phyloP scores from a whole-genome alignment of 1,140 invertebrate species.

The Ylistrum balloti region DNA sequence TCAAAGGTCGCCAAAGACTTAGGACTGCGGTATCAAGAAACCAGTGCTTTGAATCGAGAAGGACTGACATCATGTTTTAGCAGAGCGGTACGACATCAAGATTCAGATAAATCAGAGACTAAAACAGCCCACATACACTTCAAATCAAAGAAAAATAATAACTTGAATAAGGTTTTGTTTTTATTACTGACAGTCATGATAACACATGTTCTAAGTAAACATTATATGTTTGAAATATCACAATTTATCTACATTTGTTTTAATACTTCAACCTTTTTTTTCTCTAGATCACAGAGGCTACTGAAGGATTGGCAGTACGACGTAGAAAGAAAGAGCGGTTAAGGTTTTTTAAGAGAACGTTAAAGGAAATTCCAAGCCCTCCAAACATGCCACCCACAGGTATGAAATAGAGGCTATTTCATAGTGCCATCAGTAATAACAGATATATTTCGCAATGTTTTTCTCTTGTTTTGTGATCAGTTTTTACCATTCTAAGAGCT shows the following conservation, averaged over 20 bases:
- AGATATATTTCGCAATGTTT: no score
- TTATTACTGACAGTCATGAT: no score
- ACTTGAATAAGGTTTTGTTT: neutral
- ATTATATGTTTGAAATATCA: no score
- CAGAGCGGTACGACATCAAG: slow-evolving; percentile 70
- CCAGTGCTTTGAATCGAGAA: slow-evolving; percentile 86
- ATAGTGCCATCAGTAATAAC: no score
- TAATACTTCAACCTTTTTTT: neutral
- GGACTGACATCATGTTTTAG: slow-evolving; percentile 79
- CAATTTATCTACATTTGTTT: no score
- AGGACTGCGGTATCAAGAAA: slow-evolving; percentile 69
- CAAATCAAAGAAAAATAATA: neutral
- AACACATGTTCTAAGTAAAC: no score
- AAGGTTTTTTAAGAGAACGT: neutral
- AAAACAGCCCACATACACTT: no score
- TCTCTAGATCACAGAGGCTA: neutral
- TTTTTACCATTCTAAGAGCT: neutral
- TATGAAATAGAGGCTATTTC: slow-evolving; percentile 74
- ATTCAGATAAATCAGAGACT: neutral
- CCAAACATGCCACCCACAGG: slow-evolving; percentile 76
- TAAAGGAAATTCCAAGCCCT: slow-evolving; percentile 62
- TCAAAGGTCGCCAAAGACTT: slow-evolving; percentile 63
- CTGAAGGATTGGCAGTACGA: neutral
- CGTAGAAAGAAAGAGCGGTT: neutral
- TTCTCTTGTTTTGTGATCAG: neutral